Conservation (phyloP, 2,888 invertebrate genomes). For the Pristionchus maxplancki region DNA sequence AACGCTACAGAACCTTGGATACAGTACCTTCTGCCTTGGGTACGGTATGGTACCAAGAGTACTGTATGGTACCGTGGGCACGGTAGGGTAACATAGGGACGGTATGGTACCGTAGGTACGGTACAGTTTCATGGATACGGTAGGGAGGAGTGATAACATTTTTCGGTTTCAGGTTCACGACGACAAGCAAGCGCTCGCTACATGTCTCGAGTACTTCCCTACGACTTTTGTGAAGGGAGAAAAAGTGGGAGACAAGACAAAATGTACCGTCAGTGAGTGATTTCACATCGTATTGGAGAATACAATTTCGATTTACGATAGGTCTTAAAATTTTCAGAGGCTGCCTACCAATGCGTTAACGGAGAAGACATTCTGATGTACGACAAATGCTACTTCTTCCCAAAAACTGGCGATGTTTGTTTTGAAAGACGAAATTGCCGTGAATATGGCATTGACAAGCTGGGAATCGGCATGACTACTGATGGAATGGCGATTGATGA, state of each 20-base stretch:
- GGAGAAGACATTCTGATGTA: neutral
- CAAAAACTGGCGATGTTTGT: too few species aligned
- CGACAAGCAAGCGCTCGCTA: neutral
- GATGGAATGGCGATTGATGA: neutral
- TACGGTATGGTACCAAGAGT: too few species aligned
- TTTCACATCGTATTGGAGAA: too few species aligned
- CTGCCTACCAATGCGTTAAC: neutral
- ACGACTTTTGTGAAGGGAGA: neutral
- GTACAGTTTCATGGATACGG: too few species aligned
- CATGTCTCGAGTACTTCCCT: neutral
- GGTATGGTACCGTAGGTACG: too few species aligned
- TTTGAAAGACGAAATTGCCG: too few species aligned
- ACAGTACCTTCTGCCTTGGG: too few species aligned
- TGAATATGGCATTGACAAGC: conserved; percentile 1
- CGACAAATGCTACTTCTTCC: neutral
- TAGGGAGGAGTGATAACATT: too few species aligned
- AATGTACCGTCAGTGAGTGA: neutral
- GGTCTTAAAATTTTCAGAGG: neutral
- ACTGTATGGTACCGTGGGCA: too few species aligned
- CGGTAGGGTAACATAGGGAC: too few species aligned
- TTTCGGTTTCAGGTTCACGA: neutral
- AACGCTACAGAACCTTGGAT: too few species aligned
- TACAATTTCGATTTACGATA: too few species aligned
- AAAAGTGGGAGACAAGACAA: neutral
- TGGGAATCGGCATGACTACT: neutral